A percentile compares a stretch with the other conserved stretches of the same genome.
These are phyloP conservation scores for Lucinisca nassula DNA, from an alignment of 2,888 invertebrate species.

Conservation along the genomic window DNA sequence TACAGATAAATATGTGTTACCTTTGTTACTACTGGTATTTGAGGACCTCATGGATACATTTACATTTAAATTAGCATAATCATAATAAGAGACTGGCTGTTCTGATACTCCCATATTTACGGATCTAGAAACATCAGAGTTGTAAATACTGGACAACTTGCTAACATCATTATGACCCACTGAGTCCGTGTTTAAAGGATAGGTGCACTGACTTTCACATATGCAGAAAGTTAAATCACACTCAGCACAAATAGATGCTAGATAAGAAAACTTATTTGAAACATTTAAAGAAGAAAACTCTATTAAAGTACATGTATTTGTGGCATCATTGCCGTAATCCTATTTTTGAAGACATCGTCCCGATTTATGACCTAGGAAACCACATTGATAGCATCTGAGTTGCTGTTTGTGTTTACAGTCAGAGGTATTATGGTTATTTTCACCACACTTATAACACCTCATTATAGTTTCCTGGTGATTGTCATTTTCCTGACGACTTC, in stretches of 20 bases:
- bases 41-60: not conserved
- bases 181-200: not conserved
- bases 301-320: not conserved
- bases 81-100: too few relatives aligned
- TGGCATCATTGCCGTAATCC: not conserved
- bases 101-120: not conserved
- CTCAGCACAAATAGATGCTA: not conserved
- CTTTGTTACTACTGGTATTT: not conserved
- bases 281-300: not conserved
- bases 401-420: not conserved
- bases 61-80: not conserved
- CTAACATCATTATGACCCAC: not conserved
- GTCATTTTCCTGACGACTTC: too few relatives aligned
- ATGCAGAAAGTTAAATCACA: not conserved
- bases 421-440: not conserved
- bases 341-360: not conserved
- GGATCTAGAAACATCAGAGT: not conserved
- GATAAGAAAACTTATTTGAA: not conserved
- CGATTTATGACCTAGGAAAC: not conserved
- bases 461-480: not conserved
- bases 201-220: not conserved
- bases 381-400: not conserved
- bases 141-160: too few relatives aligned
- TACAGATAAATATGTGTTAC: not conserved
- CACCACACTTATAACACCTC: not conserved